Conservation (phyloP, 2,797 vertebrate genomes). For the Platyrinchus mystaceus region DNA sequence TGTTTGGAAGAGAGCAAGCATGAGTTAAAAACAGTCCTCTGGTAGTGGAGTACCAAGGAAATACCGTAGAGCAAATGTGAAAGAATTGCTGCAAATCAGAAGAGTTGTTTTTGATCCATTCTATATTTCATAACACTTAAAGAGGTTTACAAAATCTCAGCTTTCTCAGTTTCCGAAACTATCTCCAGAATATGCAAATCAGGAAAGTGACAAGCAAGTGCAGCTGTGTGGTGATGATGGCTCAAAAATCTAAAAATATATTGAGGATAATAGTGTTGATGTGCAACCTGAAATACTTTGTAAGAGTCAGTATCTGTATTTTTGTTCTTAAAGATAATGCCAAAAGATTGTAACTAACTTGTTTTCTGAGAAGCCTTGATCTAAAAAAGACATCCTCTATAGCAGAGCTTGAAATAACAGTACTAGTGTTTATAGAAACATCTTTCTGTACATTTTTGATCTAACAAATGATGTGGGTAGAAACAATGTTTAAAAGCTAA, state of each 20-base stretch:
- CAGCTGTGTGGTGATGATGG: neutral
- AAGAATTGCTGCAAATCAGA: neutral
- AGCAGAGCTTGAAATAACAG: neutral
- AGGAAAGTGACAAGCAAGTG: neutral
- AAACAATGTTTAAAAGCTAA: neutral
- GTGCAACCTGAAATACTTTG: neutral
- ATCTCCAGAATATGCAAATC: neutral
- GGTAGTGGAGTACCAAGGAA: neutral
- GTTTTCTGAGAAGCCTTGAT: neutral
- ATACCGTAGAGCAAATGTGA: neutral
- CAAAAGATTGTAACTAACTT: neutral
- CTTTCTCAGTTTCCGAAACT: neutral
- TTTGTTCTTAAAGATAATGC: neutral
- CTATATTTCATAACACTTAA: neutral
- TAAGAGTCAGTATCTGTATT: neutral
- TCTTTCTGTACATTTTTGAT: neutral
- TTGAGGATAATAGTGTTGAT: neutral
- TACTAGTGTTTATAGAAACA: neutral
- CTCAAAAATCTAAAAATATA: neutral
- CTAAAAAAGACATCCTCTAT: neutral
- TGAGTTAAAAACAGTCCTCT: neutral
- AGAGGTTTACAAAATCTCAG: neutral
- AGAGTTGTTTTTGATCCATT: neutral
- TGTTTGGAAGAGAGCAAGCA: neutral
- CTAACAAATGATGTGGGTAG: neutral